Percentiles rank a stretch among this genome's conserved stretches.
Conservation (phyloP, 1,140 invertebrate species). For the Aricia agestis region DNA sequence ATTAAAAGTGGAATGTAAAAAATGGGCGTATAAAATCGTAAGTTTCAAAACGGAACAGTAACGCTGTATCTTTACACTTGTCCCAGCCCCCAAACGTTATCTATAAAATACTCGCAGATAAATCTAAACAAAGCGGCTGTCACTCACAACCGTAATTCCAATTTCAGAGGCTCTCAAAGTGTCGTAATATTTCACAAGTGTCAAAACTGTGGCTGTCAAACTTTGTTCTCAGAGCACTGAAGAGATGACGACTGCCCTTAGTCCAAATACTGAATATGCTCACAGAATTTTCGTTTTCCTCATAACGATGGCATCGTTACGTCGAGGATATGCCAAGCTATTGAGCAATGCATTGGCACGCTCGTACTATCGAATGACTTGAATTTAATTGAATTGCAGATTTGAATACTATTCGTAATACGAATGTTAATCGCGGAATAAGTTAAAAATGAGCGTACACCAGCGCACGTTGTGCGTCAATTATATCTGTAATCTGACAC, state of each 20-base stretch:
- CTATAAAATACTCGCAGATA: conserved; percentile 13
- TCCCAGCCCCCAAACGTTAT: conserved; percentile 4
- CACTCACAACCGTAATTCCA: conserved; percentile 7
- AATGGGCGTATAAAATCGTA: background rate
- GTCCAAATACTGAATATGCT: too few relatives aligned
- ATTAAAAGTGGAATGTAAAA: background rate
- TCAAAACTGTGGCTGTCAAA: conserved; percentile 11
- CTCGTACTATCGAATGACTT: too few relatives aligned
- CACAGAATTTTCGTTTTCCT: too few relatives aligned
- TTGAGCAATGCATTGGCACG: too few relatives aligned
- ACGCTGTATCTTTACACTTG: background rate
- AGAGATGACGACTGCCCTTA: background rate
- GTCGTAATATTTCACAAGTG: conserved; percentile 16
- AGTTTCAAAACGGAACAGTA: background rate
- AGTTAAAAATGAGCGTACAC: too few relatives aligned
- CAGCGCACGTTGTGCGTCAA: too few relatives aligned
- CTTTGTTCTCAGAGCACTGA: conserved; percentile 1
- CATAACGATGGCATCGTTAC: too few relatives aligned
- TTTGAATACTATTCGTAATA: too few relatives aligned
- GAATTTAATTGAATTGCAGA: too few relatives aligned
- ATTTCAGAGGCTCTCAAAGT: conserved; percentile 11
- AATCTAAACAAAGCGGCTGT: conserved; percentile 15
- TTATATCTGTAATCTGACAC: too few relatives aligned
- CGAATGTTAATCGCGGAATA: too few relatives aligned
- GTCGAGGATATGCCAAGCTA: too few relatives aligned